These are phyloP conservation scores for Diadophis punctatus DNA, from an alignment of 2,113 vertebrate genomes.

Conservation along the genomic window DNA sequence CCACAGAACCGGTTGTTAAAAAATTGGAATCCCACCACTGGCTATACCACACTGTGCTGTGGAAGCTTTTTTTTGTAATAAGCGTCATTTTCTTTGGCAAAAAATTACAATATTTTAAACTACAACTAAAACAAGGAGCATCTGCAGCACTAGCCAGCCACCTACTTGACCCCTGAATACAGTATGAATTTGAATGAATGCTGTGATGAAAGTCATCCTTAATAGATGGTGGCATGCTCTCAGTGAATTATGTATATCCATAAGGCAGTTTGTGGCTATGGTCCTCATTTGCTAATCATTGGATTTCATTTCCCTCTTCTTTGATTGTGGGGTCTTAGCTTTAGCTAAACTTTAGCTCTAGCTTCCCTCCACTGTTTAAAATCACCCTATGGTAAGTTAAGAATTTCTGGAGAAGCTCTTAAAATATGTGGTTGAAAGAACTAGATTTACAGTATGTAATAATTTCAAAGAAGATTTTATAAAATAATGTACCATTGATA, in stretches of 20 bases:
- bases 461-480: neutral
- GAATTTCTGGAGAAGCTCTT: neutral
- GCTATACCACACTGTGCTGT: neutral
- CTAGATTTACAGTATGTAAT: neutral
- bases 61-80: neutral
- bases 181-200: neutral
- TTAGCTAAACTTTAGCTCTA: neutral
- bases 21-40: no score
- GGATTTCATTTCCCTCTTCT: neutral
- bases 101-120: neutral
- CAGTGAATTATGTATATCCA: neutral
- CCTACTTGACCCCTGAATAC: neutral
- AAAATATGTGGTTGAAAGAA: neutral
- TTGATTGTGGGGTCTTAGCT: neutral
- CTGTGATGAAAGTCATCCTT: neutral
- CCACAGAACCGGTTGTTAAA: no score
- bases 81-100: neutral
- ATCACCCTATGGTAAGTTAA: neutral
- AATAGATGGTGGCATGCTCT: neutral
- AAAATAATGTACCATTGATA: neutral
- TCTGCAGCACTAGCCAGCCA: neutral
- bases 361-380: neutral
- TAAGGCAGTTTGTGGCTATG: neutral
- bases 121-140: neutral
- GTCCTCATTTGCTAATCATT: neutral